Base-by-base conservation (phyloP, 2,888 invertebrate genomes). In the Venusia cambrica region DNA sequence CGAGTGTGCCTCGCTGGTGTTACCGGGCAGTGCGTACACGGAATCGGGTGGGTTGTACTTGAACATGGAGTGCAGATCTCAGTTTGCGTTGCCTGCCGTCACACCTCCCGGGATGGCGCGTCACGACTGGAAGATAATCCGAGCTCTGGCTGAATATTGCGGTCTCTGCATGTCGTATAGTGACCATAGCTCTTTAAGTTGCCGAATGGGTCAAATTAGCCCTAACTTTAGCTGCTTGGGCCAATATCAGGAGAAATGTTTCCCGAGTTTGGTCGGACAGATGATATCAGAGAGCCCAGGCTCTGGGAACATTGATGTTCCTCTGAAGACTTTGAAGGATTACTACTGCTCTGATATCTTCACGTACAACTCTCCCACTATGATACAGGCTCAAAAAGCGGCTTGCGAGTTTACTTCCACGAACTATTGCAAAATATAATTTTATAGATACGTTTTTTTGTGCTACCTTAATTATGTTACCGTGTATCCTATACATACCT, bases 1-100 rank as follows among this genome's bases (percentile, higher is more conserved):
- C 1, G 88, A 92, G 48, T 91, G 94, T 45, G 98, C 99, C 3
- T 94, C 97, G 67, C 91, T 95, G 5, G 90, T 99, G 33, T 81
- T 99, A 7, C 98, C 99, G 0, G 97, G 98, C 11, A 94, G 97
- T 26, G 98, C 99, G 0, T 99, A 98, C 70, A 98, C 99, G 0
- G 99, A 99, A 85, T 96, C 98, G 67, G 95, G 95, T 59, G 97
- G 92, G 0, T 93, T 94, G 0, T 99, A 94, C 70, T 93, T 97
- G 2, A 99, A 99, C 76, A 98, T 97, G 24, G 99, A 99, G 83
- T 97, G 99, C 21, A 90, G 99, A 30, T 90, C 97, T 1, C 98
- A 99, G 77, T 92, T 93, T 68, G 97, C 98, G 0, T 75, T 92
- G 29, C 90, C 92, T 0, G 98, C 97, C 0, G 93, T 98, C 1